Percentiles rank a stretch among this genome's conserved stretches.
phyloP scores from a whole-genome alignment of 1,140 invertebrate species.

The Bemisia tabaci region DNA sequence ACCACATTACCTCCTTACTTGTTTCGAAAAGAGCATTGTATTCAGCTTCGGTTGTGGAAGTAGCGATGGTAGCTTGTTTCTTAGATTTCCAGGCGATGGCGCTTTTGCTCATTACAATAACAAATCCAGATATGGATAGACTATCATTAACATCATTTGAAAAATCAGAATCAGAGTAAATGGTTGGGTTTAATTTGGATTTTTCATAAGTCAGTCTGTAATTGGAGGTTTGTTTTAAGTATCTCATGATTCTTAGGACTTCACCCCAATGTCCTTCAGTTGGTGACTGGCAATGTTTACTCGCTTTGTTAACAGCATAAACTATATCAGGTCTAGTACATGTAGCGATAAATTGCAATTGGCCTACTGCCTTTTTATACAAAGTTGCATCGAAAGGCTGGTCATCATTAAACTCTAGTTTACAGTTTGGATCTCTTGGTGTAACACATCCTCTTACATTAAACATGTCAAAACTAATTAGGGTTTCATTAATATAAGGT shows the following conservation, averaged over 20 bases:
- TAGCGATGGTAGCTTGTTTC: background rate
- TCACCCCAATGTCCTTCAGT: background rate
- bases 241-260: background rate
- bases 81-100: background rate
- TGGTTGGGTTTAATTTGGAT: background rate
- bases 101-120: background rate
- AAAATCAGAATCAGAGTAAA: background rate
- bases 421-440: background rate
- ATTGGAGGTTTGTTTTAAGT: background rate
- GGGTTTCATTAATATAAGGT: background rate
- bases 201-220: background rate
- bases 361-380: background rate
- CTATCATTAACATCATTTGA: background rate
- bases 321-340: background rate
- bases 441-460: background rate
- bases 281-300: background rate
- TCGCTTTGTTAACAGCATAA: background rate
- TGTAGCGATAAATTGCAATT: background rate
- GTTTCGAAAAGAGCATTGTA: background rate
- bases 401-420: background rate
- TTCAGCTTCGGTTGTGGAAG: background rate
- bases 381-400: background rate
- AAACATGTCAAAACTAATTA: background rate
- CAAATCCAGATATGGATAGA: background rate
- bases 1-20: background rate